phyloP scores from a whole-genome alignment of 2,113 vertebrate genomes.

The Rattus rattus region DNA sequence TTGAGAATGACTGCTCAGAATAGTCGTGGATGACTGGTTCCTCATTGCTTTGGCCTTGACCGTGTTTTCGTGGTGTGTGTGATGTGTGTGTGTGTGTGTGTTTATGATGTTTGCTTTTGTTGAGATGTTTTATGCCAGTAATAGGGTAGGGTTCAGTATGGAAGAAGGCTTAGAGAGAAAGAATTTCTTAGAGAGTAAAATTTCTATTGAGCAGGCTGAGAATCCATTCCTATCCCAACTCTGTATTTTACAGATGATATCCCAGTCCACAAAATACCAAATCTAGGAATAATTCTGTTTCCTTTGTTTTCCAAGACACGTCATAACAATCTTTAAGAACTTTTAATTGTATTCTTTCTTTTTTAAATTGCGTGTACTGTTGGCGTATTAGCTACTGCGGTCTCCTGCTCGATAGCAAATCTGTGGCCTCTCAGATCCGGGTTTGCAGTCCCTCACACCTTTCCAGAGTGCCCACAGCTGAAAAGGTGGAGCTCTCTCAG shows the following conservation, averaged over 20 bases:
- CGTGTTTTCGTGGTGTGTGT: background rate
- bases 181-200: background rate
- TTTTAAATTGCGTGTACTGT: too few species aligned
- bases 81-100: background rate
- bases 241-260: background rate
- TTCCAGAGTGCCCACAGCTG: background rate
- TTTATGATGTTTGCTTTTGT: background rate
- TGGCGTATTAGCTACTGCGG: background rate
- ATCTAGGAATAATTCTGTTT: background rate
- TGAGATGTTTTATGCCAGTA: background rate
- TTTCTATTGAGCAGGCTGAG: accelerated
- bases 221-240: background rate
- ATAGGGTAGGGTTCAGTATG: background rate
- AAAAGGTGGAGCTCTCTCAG: background rate
- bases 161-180: background rate
- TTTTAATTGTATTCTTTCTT: background rate
- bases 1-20: background rate
- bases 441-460: accelerated
- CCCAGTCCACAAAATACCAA: background rate
- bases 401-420: background rate
- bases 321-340: background rate
- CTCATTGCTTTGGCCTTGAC: background rate
- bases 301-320: background rate
- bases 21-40: background rate
- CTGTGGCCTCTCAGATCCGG: background rate